A percentile compares a stretch with the other conserved stretches of the same genome.
Evolutionary conservation across 2,113 vertebrate genomes (phyloP).

Genomic region (Apodemus sylvaticus): DNA sequence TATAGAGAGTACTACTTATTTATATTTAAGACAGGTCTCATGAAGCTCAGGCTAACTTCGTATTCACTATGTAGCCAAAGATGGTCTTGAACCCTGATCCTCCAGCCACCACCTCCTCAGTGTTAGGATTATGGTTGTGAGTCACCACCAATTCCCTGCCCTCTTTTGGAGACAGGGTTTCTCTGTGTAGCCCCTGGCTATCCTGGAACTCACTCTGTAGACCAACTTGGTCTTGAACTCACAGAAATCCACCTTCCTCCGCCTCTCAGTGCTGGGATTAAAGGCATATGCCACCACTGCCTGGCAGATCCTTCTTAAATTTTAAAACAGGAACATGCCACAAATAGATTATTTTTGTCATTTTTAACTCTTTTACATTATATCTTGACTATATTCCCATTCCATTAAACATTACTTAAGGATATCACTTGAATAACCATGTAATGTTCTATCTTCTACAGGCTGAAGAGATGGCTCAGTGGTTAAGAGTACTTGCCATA

Average conservation of each 20-base stretch:
- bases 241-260: background rate
- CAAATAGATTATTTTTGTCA: background rate
- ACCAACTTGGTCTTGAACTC: background rate
- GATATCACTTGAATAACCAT: background rate
- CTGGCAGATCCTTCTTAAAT: background rate
- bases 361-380: background rate
- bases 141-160: background rate
- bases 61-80: background rate
- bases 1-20: background rate
- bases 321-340: background rate
- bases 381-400: slow-evolving; percentile 2
- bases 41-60: background rate
- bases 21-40: background rate
- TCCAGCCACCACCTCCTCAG: background rate
- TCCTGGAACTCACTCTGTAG: background rate
- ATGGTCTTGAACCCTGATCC: background rate
- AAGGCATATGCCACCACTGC: background rate
- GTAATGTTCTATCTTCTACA: background rate
- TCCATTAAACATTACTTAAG: background rate
- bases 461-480: background rate
- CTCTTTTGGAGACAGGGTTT: background rate
- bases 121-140: background rate
- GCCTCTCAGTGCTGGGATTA: background rate
- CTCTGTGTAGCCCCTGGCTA: background rate
- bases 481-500: background rate